These are phyloP conservation scores for Drosophila sturtevanti DNA, from an alignment of 1,140 invertebrate genomes.

Conservation along the genomic window DNA sequence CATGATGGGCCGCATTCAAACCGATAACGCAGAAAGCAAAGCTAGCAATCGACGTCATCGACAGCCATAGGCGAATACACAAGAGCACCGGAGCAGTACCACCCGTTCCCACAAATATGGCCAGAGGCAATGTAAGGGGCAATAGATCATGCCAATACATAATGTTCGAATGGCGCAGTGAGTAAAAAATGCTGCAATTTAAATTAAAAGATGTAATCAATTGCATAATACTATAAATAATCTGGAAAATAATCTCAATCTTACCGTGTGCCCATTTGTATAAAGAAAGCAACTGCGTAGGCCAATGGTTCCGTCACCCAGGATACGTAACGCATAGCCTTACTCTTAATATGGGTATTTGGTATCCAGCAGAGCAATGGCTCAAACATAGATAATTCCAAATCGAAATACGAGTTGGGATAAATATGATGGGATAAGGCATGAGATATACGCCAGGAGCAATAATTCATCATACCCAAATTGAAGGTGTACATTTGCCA, in stretches of 20 bases:
- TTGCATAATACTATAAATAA: not conserved
- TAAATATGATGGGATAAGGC: conserved; percentile 91
- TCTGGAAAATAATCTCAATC: not conserved
- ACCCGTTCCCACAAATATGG: conserved; percentile 83
- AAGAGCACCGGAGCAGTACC: conserved; percentile 51
- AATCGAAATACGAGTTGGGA: conserved; percentile 90
- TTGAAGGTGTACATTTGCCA: conserved; percentile 93
- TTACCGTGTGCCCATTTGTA: conserved; percentile 73
- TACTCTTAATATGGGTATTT: conserved; percentile 82
- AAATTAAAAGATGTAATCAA: conserved; percentile 17
- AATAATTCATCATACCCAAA: conserved; percentile 85
- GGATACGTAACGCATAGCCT: conserved; percentile 82
- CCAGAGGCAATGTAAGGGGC: conserved; percentile 84
- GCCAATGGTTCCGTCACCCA: conserved; percentile 84
- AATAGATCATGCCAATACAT: conserved; percentile 83
- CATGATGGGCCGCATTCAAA: conserved; percentile 91
- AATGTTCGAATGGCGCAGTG: conserved; percentile 64
- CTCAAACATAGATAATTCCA: conserved; percentile 88
- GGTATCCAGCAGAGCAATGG: conserved; percentile 89
- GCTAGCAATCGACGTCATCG: conserved; percentile 85
- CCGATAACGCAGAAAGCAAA: conserved; percentile 87
- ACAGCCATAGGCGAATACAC: conserved; percentile 84
- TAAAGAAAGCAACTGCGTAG: conserved; percentile 83
- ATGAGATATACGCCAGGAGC: conserved; percentile 91
- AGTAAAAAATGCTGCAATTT: conserved; percentile 68